Conservation (phyloP, 2,113 vertebrate genomes). For the Elanoides forficatus region DNA sequence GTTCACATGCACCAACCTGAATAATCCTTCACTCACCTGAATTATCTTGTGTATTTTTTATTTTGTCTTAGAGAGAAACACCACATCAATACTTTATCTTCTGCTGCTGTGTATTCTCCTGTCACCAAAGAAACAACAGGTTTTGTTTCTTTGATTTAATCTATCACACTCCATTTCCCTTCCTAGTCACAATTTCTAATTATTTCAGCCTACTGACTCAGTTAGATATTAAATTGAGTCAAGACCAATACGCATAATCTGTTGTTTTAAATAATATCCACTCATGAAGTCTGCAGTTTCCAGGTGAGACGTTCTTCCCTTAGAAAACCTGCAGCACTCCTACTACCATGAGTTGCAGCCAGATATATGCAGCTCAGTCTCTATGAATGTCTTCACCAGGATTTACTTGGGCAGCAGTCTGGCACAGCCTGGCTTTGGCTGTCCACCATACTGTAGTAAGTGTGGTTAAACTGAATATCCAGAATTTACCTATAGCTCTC, state of each 20-base stretch:
- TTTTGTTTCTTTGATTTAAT: conserved; percentile 66
- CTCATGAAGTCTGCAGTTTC: conserved; percentile 8
- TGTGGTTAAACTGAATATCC: neutral
- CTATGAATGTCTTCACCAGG: neutral
- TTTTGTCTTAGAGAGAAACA: neutral
- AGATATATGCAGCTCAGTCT: neutral
- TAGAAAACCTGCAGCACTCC: neutral
- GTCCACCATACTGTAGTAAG: neutral
- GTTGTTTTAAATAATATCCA: conserved; percentile 45
- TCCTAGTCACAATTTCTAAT: conserved; percentile 61
- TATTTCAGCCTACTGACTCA: conserved; percentile 62
- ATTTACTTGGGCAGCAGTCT: neutral
- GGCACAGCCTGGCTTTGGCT: neutral
- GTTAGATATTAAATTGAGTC: conserved; percentile 36
- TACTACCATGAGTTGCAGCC: neutral
- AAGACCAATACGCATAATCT: conserved; percentile 17
- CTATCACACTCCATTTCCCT: conserved; percentile 48
- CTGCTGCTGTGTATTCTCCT: neutral
- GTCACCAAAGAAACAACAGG: conserved; percentile 10
- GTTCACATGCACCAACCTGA: neutral
- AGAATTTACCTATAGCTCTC: neutral
- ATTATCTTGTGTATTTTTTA: neutral
- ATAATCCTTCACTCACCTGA: neutral
- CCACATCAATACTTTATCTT: neutral
- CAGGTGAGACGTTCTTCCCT: neutral